Evolutionary conservation across 2,888 invertebrate genomes (phyloP), one percentile per base, ranked within the genome.

Genomic region (Chymomyza fuscimana): DNA sequence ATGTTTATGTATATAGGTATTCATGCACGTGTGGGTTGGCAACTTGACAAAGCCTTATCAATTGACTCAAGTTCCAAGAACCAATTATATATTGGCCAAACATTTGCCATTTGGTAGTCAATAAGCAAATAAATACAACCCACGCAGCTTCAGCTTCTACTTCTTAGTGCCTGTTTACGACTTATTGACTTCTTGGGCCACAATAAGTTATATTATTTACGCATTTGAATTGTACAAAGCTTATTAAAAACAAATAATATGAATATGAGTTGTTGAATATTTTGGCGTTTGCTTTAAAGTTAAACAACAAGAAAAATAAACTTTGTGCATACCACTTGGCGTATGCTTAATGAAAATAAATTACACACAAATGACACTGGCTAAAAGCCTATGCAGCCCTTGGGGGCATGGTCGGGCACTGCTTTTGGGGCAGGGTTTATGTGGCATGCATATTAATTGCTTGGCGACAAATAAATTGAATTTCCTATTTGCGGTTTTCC

Each of bases 291-390:
- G 32, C 32, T 32, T 46, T 46, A 46, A 46, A 46, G 40, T 46
- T 46, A 10, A 46, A 46, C 40, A 46, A 6, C 4, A 46, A 46
- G 40, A 12, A 12, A 46, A 46, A 12, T 2, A 4, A 46, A 46
- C 10, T 46, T 46, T 10, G 10, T n/a, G 12, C 40, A 7, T 12
- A 12, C 40, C 5, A 10, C 40, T 4, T 46, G 51, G 62, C 73
- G 58, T 73, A 63, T 69, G 69, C 67, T 51, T 68, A 71, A 79
- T 76, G 58, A 58, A 63, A 74, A 72, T 71, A 69, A n/a, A 69
- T 54, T 50, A 46, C 59, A n/a, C 40, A 56, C n/a, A 51, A 69
- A 65, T 54, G 62, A 52, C 54, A 62, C 50, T 22, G 58, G 32
- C 32, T 32, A 32, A 32, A 1, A 32, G 32, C 4, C 32, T 32